Conservation (phyloP, 1,140 invertebrate genomes). For the Saccostrea glomerata region DNA sequence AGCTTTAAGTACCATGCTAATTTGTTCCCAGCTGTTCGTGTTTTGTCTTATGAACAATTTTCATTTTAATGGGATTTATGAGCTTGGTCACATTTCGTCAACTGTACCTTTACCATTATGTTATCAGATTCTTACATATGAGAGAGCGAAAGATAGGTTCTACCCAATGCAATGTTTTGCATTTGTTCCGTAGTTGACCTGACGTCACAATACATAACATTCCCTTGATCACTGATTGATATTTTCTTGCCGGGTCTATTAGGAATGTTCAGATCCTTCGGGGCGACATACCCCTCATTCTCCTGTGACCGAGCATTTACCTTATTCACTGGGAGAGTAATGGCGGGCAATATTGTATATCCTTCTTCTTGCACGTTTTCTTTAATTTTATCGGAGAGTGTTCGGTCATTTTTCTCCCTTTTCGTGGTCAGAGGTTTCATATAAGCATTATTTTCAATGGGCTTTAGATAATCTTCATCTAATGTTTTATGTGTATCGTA, state of each 20-base stretch:
- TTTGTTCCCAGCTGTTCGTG: no score
- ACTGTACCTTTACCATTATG: neutral
- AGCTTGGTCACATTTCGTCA: neutral
- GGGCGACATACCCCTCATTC: neutral
- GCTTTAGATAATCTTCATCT: neutral
- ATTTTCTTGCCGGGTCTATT: slow-evolving; percentile 1
- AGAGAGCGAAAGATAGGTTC: neutral
- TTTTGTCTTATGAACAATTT: no score
- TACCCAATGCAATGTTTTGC: neutral
- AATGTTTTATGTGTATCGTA: neutral
- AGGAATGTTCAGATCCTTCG: neutral
- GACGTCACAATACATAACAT: slow-evolving; percentile 2
- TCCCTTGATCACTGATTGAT: slow-evolving; percentile 35
- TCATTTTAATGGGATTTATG: no score
- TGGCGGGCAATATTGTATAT: slow-evolving; percentile 25
- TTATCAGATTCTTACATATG: neutral
- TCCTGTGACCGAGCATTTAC: neutral
- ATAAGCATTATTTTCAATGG: neutral
- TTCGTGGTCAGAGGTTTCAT: neutral
- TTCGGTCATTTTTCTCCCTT: neutral
- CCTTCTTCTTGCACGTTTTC: neutral
- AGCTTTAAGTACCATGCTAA: no score
- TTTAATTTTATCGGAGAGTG: neutral
- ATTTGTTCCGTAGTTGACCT: neutral
- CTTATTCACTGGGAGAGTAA: neutral